Percentiles rank a stretch among this genome's conserved stretches.
Conservation (phyloP, 92 coral and sea anemone genomes). For the Meandrina meandrites region DNA sequence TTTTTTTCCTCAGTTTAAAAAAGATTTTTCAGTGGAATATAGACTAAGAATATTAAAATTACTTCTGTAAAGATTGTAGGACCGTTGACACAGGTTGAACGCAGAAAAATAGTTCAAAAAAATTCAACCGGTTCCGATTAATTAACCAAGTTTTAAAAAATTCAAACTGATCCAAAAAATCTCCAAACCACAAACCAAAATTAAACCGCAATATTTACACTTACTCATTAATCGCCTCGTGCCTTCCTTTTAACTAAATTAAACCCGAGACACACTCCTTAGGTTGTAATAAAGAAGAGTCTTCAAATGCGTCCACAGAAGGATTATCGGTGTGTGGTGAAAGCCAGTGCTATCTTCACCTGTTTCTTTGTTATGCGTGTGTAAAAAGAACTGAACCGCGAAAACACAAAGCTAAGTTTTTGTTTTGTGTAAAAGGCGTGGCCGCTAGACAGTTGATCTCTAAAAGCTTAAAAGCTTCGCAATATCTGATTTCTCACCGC, state of each 20-base stretch:
- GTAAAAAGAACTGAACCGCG: background rate
- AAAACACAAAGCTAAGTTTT: background rate
- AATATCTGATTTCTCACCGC: background rate
- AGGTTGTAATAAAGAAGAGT: background rate
- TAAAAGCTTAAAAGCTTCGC: background rate
- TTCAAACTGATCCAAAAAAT: background rate
- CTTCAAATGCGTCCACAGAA: background rate
- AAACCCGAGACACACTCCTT: background rate
- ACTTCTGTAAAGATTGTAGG: background rate
- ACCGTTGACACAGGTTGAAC: background rate
- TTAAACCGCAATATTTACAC: conserved; percentile 5
- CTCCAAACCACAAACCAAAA: background rate
- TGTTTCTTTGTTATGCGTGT: background rate
- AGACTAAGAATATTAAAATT: background rate
- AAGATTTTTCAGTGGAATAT: background rate
- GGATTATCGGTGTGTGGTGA: background rate
- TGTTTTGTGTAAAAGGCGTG: background rate
- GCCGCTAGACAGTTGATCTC: background rate
- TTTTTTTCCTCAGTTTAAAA: background rate
- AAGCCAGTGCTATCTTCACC: background rate
- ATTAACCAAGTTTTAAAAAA: background rate
- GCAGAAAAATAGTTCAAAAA: background rate
- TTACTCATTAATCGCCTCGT: background rate
- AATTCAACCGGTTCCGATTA: background rate
- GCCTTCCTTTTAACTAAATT: background rate